Conservation (phyloP, 2,888 invertebrate species). For the Labia minor region DNA sequence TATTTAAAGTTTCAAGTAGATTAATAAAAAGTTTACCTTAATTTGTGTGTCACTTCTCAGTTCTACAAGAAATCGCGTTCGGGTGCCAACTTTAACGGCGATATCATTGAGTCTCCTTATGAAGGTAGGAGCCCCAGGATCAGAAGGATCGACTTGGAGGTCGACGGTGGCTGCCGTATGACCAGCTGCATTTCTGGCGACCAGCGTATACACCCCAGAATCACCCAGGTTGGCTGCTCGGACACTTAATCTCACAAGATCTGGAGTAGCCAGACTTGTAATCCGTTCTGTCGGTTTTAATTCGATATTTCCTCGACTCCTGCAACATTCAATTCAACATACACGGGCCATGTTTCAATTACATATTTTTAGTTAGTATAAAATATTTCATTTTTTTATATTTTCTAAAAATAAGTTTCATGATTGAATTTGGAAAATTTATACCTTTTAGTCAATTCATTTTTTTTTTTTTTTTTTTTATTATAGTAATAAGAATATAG, state of each 20-base stretch:
- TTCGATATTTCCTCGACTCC: constrained; percentile 47
- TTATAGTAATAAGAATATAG: too few species aligned
- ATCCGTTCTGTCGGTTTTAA: constrained; percentile 39
- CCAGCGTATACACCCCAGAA: constrained; percentile 47
- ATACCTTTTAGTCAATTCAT: too few species aligned
- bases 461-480: too few species aligned
- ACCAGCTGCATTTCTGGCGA: constrained; percentile 57
- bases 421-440: too few species aligned
- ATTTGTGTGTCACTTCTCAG: constrained; percentile 67
- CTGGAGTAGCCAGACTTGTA: constrained; percentile 15
- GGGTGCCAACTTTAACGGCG: constrained; percentile 79
- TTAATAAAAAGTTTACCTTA: constrained; percentile 55
- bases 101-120: constrained; percentile 73
- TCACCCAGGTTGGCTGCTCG: constrained; percentile 33
- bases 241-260: neutral
- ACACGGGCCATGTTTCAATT: neutral
- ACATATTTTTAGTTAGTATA: neutral
- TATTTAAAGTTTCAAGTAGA: too few species aligned
- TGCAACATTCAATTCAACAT: constrained; percentile 29
- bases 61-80: constrained; percentile 74
- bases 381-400: neutral
- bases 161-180: constrained; percentile 44
- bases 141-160: constrained; percentile 51
- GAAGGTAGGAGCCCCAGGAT: constrained; percentile 60
- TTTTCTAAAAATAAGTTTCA: too few species aligned